A percentile compares a stretch with the other conserved stretches of the same genome.
Conservation (phyloP, 2,888 invertebrate genomes). For the Amblyjoppa proteus region DNA sequence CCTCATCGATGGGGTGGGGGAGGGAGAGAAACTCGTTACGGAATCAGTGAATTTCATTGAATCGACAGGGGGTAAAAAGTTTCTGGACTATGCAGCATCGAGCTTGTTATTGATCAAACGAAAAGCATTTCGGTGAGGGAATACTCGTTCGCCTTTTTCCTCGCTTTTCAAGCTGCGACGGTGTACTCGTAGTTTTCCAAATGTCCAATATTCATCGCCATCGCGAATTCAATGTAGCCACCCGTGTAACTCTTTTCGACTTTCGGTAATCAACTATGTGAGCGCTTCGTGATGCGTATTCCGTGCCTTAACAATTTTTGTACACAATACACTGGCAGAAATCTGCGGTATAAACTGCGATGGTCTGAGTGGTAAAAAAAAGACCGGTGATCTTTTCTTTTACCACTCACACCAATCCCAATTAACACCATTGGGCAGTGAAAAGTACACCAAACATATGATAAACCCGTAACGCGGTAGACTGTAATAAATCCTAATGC, state of each 20-base stretch:
- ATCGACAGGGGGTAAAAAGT: not conserved
- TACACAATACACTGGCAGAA: not conserved
- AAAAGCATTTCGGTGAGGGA: not conserved
- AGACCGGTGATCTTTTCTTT: no score
- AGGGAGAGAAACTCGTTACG: not conserved
- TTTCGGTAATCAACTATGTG: not conserved
- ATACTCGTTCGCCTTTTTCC: not conserved
- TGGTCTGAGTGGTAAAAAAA: no score
- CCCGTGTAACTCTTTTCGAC: no score
- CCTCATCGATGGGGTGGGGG: not conserved
- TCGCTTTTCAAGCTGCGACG: not conserved
- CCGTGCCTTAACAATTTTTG: not conserved
- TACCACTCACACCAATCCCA: no score
- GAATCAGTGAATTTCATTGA: not conserved
- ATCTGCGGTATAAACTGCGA: no score
- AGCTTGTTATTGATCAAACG: slow-evolving; percentile 1
- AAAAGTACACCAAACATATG: no score
- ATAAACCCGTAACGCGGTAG: no score
- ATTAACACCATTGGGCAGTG: no score
- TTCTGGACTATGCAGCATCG: not conserved
- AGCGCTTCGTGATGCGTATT: not conserved
- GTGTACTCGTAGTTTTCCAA: not conserved
- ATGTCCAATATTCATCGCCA: not conserved
- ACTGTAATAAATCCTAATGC: no score
- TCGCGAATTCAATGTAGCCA: not conserved